These are phyloP conservation scores for Leptinotarsa defecta DNA, from an alignment of 1,140 invertebrate species.

Conservation along the genomic window DNA sequence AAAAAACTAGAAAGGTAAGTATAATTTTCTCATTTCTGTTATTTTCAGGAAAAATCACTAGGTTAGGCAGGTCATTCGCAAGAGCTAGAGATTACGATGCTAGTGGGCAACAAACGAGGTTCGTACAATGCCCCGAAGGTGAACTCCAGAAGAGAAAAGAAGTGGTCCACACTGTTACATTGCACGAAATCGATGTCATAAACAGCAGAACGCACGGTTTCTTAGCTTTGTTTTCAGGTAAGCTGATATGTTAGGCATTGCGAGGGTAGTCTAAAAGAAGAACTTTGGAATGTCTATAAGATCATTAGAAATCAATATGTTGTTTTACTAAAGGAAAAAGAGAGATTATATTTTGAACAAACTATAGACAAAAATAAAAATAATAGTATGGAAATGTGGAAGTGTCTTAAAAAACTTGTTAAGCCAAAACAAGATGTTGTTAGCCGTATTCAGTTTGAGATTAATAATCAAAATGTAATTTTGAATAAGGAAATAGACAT, in stretches of 20 bases:
- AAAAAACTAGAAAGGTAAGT: too few species aligned
- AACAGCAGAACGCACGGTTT: conserved; percentile 97
- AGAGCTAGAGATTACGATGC: conserved; percentile 97
- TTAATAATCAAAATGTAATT: too few species aligned
- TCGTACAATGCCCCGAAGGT: conserved; percentile 98
- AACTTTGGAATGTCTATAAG: too few species aligned
- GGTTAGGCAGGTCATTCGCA: conserved; percentile 93
- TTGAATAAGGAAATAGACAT: too few species aligned
- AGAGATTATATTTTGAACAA: not conserved
- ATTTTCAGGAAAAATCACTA: conserved; percentile 79
- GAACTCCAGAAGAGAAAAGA: conserved; percentile 99
- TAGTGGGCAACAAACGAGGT: conserved; percentile 80
- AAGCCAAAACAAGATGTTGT: too few species aligned
- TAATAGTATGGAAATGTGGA: too few species aligned
- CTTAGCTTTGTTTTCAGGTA: conserved; percentile 93
- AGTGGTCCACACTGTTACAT: conserved; percentile 95
- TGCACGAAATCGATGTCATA: conserved; percentile 99
- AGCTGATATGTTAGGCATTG: conserved; percentile 9
- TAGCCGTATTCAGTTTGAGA: too few species aligned
- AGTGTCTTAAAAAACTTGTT: too few species aligned
- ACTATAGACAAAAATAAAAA: not conserved
- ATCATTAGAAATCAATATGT: too few species aligned
- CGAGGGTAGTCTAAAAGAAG: too few species aligned
- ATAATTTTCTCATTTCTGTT: not conserved
- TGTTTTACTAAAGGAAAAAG: too few species aligned